phyloP scores from a whole-genome alignment of 64 coral and sea anemone species.

The Montipora capricornis region DNA sequence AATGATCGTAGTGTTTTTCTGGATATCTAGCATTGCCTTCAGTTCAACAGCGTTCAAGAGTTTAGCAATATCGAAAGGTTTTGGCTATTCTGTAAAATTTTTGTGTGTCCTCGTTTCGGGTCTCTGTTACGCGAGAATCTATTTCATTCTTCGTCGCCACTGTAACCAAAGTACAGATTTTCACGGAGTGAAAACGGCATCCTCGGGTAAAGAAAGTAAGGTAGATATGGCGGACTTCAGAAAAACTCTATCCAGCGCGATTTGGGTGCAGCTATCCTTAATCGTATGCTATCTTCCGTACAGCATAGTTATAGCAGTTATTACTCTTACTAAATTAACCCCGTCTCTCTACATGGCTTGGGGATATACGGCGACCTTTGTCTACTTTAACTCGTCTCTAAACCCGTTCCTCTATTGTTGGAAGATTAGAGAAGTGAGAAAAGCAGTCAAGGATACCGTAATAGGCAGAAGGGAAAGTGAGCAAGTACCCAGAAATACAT shows the following conservation, averaged over 20 bases:
- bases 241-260: background rate
- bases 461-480: background rate
- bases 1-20: background rate
- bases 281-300: background rate
- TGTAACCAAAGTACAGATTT: background rate
- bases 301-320: background rate
- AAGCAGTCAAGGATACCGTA: background rate
- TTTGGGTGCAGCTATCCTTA: background rate
- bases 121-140: background rate
- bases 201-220: background rate
- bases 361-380: background rate
- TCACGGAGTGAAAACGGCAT: too few species aligned
- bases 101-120: background rate
- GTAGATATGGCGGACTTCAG: background rate
- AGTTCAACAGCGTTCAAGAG: background rate
- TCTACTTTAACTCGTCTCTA: slow-evolving; percentile 2
- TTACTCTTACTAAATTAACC: background rate
- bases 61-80: background rate
- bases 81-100: background rate
- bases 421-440: background rate
- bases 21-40: background rate
- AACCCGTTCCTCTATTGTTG: slow-evolving; percentile 16
- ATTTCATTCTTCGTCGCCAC: background rate
- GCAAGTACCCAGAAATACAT: too few species aligned
- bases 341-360: background rate